These are phyloP conservation scores for Archivesica marissinica DNA, from an alignment of 1,140 invertebrate genomes.

Conservation along the genomic window DNA sequence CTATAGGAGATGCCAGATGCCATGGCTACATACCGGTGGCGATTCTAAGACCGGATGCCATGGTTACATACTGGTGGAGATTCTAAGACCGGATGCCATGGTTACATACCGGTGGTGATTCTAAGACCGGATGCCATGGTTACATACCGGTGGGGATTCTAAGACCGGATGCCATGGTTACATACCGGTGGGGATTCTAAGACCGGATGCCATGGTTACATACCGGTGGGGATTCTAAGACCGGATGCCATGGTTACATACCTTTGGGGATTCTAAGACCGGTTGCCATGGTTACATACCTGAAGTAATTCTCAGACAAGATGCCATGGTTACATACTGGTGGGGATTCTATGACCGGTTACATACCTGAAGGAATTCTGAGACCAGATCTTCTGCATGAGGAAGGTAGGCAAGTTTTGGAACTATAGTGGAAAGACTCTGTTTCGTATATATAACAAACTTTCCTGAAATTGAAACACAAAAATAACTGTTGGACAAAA, in stretches of 20 bases:
- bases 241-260: neutral
- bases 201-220: too few species aligned
- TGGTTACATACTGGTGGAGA: too few species aligned
- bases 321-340: conserved; percentile 84
- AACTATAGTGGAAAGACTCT: conserved; percentile 93
- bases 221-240: neutral
- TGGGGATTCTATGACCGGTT: conserved; percentile 93
- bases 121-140: too few species aligned
- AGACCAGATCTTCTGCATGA: conserved; percentile 94
- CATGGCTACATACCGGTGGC: too few species aligned
- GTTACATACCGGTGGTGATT: too few species aligned
- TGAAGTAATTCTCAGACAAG: neutral
- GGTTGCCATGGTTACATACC: neutral
- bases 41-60: too few species aligned
- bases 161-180: too few species aligned
- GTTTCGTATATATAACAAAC: conserved; percentile 90
- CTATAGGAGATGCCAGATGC: too few species aligned
- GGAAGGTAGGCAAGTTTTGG: conserved; percentile 93
- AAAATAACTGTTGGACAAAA: too few species aligned
- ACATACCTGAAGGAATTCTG: conserved; percentile 89
- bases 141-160: too few species aligned
- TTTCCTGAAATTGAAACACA: conserved; percentile 90
- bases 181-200: too few species aligned
- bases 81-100: too few species aligned
- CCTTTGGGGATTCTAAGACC: neutral